A percentile compares a stretch with the other conserved stretches of the same genome.
These are phyloP conservation scores for Probosciger aterrimus DNA, from an alignment of 2,113 vertebrate genomes.

Conservation along the genomic window DNA sequence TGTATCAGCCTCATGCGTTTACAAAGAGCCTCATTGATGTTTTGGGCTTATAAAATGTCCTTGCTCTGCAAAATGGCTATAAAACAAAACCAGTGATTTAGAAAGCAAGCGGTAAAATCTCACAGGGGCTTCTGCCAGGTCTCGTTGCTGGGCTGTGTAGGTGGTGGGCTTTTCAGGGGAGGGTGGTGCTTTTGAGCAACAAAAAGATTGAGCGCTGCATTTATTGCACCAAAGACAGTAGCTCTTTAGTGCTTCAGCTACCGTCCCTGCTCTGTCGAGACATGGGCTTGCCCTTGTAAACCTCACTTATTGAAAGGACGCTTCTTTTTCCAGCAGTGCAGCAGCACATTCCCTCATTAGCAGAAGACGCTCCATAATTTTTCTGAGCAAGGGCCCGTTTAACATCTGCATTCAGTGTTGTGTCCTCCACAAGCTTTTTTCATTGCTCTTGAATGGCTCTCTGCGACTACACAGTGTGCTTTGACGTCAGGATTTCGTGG, in stretches of 20 bases:
- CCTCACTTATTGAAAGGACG: background rate
- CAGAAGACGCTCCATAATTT: background rate
- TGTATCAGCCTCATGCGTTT: background rate
- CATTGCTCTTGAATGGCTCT: background rate
- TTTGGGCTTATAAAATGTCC: background rate
- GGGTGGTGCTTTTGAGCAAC: background rate
- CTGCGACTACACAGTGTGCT: rapidly evolving
- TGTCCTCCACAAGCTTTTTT: background rate
- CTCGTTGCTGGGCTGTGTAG: background rate
- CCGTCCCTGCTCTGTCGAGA: rapidly evolving
- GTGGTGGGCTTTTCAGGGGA: background rate
- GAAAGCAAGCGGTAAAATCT: background rate
- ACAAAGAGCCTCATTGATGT: background rate
- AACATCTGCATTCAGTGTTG: background rate
- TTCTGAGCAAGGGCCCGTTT: background rate
- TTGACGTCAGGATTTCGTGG: background rate
- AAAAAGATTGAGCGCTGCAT: rapidly evolving
- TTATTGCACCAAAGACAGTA: background rate
- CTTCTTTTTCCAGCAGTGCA: background rate
- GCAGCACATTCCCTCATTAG: rapidly evolving
- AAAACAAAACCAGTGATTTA: too few species aligned
- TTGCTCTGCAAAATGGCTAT: rapidly evolving
- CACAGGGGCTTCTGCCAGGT: background rate
- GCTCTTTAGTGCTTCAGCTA: background rate
- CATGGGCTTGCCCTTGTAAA: background rate